Base-by-base conservation (phyloP, 2,888 invertebrate species). In the Diarsia mendica region DNA sequence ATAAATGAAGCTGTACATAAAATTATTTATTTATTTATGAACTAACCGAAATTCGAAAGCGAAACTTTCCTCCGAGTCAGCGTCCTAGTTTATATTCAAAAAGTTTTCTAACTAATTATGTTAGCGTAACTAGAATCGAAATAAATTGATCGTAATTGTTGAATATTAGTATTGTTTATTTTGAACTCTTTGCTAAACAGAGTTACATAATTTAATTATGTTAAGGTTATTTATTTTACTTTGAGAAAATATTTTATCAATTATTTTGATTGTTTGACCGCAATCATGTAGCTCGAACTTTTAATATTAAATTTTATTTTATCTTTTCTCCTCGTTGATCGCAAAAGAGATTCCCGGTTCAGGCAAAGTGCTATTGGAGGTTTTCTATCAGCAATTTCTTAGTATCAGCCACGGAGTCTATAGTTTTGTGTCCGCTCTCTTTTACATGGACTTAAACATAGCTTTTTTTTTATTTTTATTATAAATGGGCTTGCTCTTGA, bases 101-200 rank as follows among this genome's bases (percentile, higher is more conserved):
- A 79, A 83, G 58, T 67, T 74, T 78, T 67, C 33, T 13, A 23
- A 55, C 44, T 72, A 77, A 82, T 61, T 77, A 66, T 39, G 15
- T 76, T 66, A 81, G 11, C 28, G 44, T 53, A 78, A 82, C 68
- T 81, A 67, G n/a, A 79, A 83, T 79, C 55, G 69, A 69, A 71
- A 64, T 63, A 72, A 72, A 69, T 72, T 71, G n/a, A 64, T 72
- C 8, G 69, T 68, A 63, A 63, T 84, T 69, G 72, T 67, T 83
- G 76, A 74, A 74, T 79, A 78, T 73, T 77, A 48, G 33, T 61
- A 20, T 33, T 58, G 55, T 68, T 73, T 53, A 68, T 28, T 75
- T n/a, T 20, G 23, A 69, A 61, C n/a, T 55, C 55, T 51, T 46
- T 44, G 48, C 46, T 48, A 23, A 46, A 33, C 44, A 13, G 8